Base-by-base conservation (phyloP, 1,140 invertebrate genomes). In the Popillia japonica region DNA sequence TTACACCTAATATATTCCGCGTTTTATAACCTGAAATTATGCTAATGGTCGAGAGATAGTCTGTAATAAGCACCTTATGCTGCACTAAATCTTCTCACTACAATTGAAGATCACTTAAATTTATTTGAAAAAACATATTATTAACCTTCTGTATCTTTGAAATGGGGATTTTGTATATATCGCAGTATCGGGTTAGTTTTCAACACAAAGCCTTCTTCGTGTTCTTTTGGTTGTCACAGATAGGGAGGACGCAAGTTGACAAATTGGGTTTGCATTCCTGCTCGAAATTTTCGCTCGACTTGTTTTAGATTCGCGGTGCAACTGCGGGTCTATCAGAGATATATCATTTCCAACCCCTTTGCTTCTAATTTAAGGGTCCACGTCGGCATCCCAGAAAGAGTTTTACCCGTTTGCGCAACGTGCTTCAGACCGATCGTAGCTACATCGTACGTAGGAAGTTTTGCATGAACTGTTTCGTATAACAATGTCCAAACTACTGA, bases 211-310 rank as follows among this genome's bases (percentile, higher is more conserved):
- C 20, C 17, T 23, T 68, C 61, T 34, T 68, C 22, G 9, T 17
- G 61, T 68, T 68, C 61, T 68, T 68, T 68, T 22, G 20, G 20
- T 68, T 68, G 61, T 68, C 61, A 68, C 17, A 79, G 81, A 79
- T 48, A 79, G 76, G 78, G 80, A 82, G 81, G 83, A 81, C 81
- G 80, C 78, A 61, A 80, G 77, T 84, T 84, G 83, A 84, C 83
- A 84, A 84, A 84, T 84, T 84, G 80, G 80, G 83, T 83, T 84
- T 84, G 82, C 83, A 83, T 84, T 84, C 83, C 82, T 79, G 79
- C 78, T 80, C 82, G 83, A 75, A 81, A 80, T 83, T 84, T 84
- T 79, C 82, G 80, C 83, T 82, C 79, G 83, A 82, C 74, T 81
- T 82, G 77, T 75, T 79, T 59, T 78, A 78, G 77, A 78, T 78